Percentiles rank a stretch among this genome's conserved stretches.
phyloP scores from a whole-genome alignment of 2,113 vertebrate species.

The Balaeniceps rex region DNA sequence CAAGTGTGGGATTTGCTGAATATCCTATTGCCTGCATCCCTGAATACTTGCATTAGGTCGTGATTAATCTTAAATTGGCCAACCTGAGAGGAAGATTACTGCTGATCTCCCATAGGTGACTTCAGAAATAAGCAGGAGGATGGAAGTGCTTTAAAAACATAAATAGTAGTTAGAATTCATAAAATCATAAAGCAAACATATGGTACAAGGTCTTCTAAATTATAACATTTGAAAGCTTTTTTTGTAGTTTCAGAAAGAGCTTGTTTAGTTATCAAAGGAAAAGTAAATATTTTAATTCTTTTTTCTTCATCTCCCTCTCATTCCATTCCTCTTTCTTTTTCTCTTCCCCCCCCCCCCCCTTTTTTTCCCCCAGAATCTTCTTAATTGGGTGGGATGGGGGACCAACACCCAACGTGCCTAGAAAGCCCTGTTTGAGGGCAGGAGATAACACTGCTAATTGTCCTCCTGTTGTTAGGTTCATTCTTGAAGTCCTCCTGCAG shows the following conservation, averaged over 20 bases:
- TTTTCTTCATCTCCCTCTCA: neutral
- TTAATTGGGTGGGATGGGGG: neutral
- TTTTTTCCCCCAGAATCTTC: neutral
- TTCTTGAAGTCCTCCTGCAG: slow-evolving; percentile 17
- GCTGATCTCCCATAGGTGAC: slow-evolving; percentile 13
- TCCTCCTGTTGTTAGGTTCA: slow-evolving; percentile 5
- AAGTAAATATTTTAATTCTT: slow-evolving; percentile 35
- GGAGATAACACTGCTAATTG: neutral
- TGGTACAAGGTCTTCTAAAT: slow-evolving; percentile 29
- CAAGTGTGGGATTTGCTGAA: slow-evolving; percentile 11
- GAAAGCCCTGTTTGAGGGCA: neutral
- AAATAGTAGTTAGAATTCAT: slow-evolving; percentile 24
- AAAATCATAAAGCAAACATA: slow-evolving; percentile 35
- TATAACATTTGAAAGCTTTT: slow-evolving; percentile 10
- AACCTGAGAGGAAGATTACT: neutral
- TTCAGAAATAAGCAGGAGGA: slow-evolving; percentile 26
- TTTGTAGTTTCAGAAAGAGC: neutral
- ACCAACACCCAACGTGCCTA: neutral
- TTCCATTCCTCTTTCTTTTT: neutral
- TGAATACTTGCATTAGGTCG: slow-evolving; percentile 28
- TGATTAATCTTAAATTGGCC: slow-evolving; percentile 27
- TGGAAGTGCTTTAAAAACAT: slow-evolving; percentile 28
- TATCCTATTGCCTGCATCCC: slow-evolving; percentile 12
- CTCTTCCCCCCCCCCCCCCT: neutral
- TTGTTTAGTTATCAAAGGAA: neutral